Percentiles rank a stretch among this genome's conserved stretches.
Evolutionary conservation across 2,797 vertebrate genomes (phyloP).

Genomic region (Bradypodion ventrale): DNA sequence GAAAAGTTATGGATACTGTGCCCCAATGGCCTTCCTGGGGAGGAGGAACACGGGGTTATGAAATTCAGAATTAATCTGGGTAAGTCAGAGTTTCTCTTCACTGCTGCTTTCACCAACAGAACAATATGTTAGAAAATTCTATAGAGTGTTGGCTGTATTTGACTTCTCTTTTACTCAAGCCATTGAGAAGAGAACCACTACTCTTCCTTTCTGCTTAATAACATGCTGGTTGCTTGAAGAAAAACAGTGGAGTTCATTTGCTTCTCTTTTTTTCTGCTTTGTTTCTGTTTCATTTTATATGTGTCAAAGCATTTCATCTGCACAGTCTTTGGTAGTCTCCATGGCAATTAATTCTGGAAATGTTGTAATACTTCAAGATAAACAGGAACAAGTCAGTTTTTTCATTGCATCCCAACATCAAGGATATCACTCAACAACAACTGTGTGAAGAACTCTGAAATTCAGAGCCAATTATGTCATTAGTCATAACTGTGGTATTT

Average conservation of each 20-base stretch:
- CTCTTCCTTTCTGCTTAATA: neutral
- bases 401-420: neutral
- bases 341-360: constrained; percentile 1
- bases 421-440: no score
- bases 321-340: neutral
- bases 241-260: neutral
- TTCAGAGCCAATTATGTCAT: no score
- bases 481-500: no score
- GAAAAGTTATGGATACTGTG: constrained; percentile 4
- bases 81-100: no score
- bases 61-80: neutral
- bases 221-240: neutral
- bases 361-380: neutral
- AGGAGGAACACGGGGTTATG: neutral
- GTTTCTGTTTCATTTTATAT: no score
- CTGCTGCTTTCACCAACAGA: neutral
- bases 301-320: no score
- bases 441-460: no score
- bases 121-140: neutral
- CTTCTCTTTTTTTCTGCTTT: no score
- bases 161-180: neutral
- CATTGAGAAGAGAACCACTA: neutral
- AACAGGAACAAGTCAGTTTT: neutral
- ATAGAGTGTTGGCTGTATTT: neutral
- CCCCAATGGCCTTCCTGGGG: neutral